Evolutionary conservation across 1,140 invertebrate genomes (phyloP), one percentile per base, ranked within the genome.

Genomic region (Diorhabda elongata): DNA sequence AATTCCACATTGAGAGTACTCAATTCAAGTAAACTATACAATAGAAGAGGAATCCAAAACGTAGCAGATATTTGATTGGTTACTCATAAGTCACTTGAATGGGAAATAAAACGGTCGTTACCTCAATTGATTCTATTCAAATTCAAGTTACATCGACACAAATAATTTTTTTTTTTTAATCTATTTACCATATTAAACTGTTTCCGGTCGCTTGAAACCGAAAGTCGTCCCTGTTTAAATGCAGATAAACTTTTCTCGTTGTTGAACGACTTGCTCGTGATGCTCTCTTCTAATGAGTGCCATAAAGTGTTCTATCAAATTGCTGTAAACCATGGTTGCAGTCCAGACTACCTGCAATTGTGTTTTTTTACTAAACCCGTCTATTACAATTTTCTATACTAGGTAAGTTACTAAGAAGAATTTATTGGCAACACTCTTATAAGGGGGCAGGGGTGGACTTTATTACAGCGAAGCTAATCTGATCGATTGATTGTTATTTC

Each of bases 241-340:
- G 73, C 71, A 76, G 75, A 78, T 78, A 75, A 75, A 75, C 70
- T 52, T 69, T 70, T 58, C 64, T 44, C 66, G 68, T 58, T 74
- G 61, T 73, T 66, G 61, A 72, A 73, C 61, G 65, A 56, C 62
- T 60, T 44, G 43, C 58, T 75, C 72, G 74, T 76, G 71, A 75
- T 75, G 67, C 67, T 74, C 59, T 64, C 57, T 66, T 74, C 69
- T 76, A 73, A 76, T 76, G 71, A 71, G 71, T 61, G 69, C 69
- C 69, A 76, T 76, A 76, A 76, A 74, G 70, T 75, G 72, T 74
- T 73, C 70, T 69, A 74, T 75, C 74, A 69, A 72, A 71, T 73
- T 71, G 68, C 44, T 7, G 45, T 52, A 44, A 44, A 8, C 11
- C 52, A 26, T 47, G 11, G 7, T 41, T 56, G 62, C 41, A 65